Evolutionary conservation across 2,113 vertebrate genomes (phyloP).

Genomic region (Cryptotis parvus): DNA sequence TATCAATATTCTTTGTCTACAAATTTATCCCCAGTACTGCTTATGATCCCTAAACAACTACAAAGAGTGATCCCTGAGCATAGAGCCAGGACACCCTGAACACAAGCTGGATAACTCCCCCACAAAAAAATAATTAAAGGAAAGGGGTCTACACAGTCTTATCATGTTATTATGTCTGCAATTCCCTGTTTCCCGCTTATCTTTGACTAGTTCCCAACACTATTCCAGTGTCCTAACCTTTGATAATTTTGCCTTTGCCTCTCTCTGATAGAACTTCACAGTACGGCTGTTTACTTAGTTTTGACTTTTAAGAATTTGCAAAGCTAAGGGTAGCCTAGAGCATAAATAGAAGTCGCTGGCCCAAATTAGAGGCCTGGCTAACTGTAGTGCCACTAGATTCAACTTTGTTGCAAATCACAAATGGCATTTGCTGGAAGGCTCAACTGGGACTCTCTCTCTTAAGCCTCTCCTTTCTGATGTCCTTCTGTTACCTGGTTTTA

Average conservation of each 20-base stretch:
- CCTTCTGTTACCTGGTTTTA: neutral
- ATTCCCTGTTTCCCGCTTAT: neutral
- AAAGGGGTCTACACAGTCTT: no score
- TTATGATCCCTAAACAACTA: no score
- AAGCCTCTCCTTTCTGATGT: neutral
- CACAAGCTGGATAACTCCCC: no score
- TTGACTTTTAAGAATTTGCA: neutral
- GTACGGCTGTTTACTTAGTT: neutral
- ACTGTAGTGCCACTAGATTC: neutral
- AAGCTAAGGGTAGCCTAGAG: neutral
- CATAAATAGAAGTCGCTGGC: neutral
- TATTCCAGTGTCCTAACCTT: neutral
- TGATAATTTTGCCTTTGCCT: neutral
- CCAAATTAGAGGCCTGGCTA: neutral
- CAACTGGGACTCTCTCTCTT: no score
- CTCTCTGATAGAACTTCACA: neutral
- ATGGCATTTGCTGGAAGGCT: neutral
- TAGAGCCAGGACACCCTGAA: no score
- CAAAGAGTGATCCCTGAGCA: no score
- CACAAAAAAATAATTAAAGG: no score
- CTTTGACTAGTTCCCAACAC: neutral
- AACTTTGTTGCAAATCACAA: neutral
- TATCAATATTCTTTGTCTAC: conserved; percentile 5
- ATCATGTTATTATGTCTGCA: no score
- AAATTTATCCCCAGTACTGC: neutral